Evolutionary conservation across 2,113 vertebrate genomes (phyloP), one percentile per base, ranked within the genome.

Genomic region (Excalfactoria chinensis): DNA sequence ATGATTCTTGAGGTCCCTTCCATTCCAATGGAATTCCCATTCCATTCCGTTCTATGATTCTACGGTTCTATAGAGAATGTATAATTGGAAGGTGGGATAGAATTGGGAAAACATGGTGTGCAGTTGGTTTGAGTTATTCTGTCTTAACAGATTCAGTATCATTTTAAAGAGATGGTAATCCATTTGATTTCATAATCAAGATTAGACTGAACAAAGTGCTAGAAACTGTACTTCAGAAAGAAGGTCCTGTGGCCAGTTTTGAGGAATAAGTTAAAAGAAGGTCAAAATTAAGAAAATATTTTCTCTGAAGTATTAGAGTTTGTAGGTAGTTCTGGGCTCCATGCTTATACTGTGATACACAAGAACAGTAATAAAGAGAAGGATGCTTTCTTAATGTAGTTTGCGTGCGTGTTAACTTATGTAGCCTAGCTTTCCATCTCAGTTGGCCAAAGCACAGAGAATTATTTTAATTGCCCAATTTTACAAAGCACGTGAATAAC

Each of bases 51-150:
- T 49, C 48, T 49, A 7, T 49, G 48, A 49, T 13, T 49, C 48
- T 49, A 49, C 22, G 22, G 21, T 23, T 49, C 48, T 49, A 49
- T 23, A 49, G 48, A 49, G 43, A 84, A 77, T 28, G 20, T 59
- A 16, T 63, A 63, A 74, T 84, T 80, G 9, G 22, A 89, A 72
- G 37, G 19, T 55, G 37, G 19, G 40, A 44, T 78, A 43, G 77
- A 89, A 90, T 21, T 84, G 48, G 53, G 68, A 84, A 77, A 84
- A 72, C 7, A 28, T 40, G 12, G 23, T 81, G 34, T 86, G 43
- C n/a, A 71, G 60, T 88, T 71, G 49, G 75, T 90, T 58, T 74
- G 48, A 84, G 72, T 77, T 94, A 63, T 11, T 60, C 58, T 85
- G 30, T 79, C 84, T 79, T 58, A 90, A 51, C 49, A 87, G 71